Conservation (phyloP, 2,113 vertebrate species). For the crab-eating macaque (Macaca fascicularis) region T2T-MFA8v1.1 NC_088395.1:38838501-38839000, state of each 20-base stretch:
- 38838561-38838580: not conserved
- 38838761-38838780: not conserved
- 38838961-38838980: fast-evolving
- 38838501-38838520: not conserved
- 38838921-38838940: conserved; percentile 14
- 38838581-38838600: not conserved
- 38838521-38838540: not conserved
- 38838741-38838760: not conserved
- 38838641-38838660: not conserved
- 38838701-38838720: not conserved
- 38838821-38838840: not conserved
- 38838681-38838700: conserved; percentile 36
- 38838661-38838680: not conserved
- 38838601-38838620: not conserved
- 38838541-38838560: conserved; percentile 13
- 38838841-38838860: not conserved
- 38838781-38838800: conserved; percentile 49
- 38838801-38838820: conserved; percentile 17
- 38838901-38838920: conserved; percentile 52
- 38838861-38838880: conserved; percentile 42
- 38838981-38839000: not conserved
- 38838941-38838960: not conserved
- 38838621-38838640: conserved; percentile 3
- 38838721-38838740: conserved; percentile 48
- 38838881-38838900: conserved; percentile 66